Conservation (phyloP, 2,113 vertebrate genomes). For the Tretioscincus oriximinensis region DNA sequence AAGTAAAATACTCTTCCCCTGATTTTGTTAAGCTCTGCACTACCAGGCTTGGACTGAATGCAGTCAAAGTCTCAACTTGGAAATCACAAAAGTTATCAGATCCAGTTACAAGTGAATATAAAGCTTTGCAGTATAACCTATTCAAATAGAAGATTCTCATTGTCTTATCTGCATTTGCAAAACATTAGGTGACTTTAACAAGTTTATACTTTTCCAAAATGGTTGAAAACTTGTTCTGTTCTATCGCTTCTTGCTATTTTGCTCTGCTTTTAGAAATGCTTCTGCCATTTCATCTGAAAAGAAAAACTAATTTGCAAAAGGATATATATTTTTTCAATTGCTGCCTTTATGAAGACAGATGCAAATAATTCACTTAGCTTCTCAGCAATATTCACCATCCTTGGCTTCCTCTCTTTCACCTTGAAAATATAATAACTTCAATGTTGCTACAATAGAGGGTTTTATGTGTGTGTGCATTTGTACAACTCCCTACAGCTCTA, state of each 20-base stretch:
- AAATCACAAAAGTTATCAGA: background rate
- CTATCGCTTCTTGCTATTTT: background rate
- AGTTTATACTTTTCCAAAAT: background rate
- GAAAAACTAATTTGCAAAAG: background rate
- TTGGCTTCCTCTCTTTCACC: constrained; percentile 18
- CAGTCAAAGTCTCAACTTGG: too few species aligned
- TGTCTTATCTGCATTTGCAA: background rate
- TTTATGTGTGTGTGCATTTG: too few species aligned
- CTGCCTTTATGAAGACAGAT: constrained; percentile 17
- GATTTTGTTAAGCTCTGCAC: too few species aligned
- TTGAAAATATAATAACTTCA: constrained; percentile 10
- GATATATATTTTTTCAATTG: background rate
- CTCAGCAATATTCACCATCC: constrained; percentile 13
- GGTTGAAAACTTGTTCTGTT: background rate
- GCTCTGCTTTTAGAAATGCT: constrained; percentile 4
- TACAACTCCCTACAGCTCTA: too few species aligned
- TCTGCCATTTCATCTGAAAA: constrained; percentile 5
- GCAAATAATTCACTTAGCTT: constrained; percentile 30
- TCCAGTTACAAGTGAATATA: background rate
- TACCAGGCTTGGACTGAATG: too few species aligned
- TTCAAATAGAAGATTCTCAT: background rate
- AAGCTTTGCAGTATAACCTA: background rate
- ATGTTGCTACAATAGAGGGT: background rate
- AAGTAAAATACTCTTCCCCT: too few species aligned
- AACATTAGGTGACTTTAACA: background rate